These are phyloP conservation scores for Eilema griseolum DNA, from an alignment of 2,888 invertebrate species.

Conservation along the genomic window DNA sequence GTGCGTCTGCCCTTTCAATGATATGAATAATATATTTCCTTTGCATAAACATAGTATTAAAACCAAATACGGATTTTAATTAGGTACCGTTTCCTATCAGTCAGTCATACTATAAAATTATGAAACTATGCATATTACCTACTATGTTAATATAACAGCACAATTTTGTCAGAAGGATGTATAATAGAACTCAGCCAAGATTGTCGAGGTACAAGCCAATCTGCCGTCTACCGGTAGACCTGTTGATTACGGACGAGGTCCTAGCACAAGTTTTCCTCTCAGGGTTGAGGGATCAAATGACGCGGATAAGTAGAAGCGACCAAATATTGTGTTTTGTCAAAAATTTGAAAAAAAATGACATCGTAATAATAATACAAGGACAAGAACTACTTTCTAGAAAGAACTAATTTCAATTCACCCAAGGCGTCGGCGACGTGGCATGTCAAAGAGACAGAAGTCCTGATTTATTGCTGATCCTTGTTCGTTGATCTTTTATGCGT, in stretches of 20 bases:
- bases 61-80: conserved; percentile 40
- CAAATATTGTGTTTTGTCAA: too few species aligned
- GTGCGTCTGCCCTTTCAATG: conserved; percentile 79
- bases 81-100: conserved; percentile 33
- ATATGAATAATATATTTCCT: conserved; percentile 60
- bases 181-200: too few species aligned
- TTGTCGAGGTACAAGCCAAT: too few species aligned
- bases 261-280: too few species aligned
- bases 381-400: not conserved
- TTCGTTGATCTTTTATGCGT: not conserved
- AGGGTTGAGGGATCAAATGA: too few species aligned
- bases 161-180: too few species aligned
- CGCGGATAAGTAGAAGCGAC: too few species aligned
- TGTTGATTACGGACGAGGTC: too few species aligned
- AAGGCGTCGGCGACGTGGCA: not conserved
- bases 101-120: conserved; percentile 29
- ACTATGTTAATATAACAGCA: not conserved
- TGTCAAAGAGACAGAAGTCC: not conserved
- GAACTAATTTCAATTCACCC: not conserved
- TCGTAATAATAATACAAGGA: not conserved
- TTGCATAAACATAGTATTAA: conserved; percentile 44
- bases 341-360: not conserved
- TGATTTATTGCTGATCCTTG: not conserved
- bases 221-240: too few species aligned
- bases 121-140: not conserved